A percentile compares a stretch with the other conserved stretches of the same genome.
phyloP scores from a whole-genome alignment of 1,140 invertebrate species.

The Acromyrmex charruanus region DNA sequence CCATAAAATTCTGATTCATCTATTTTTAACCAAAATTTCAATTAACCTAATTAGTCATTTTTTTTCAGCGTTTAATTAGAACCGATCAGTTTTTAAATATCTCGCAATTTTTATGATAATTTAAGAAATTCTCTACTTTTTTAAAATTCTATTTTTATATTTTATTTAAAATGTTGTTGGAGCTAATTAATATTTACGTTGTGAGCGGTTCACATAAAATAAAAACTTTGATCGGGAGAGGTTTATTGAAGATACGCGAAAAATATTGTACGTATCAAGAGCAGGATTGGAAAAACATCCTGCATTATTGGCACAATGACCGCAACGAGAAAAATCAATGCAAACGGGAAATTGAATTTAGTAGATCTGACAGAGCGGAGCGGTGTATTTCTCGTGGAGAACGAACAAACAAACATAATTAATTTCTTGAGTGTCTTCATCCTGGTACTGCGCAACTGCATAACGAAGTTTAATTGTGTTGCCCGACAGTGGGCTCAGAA shows the following conservation, averaged over 20 bases:
- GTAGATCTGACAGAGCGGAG: slow-evolving; percentile 32
- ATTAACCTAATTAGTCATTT: too few species aligned
- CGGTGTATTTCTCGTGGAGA: slow-evolving; percentile 10
- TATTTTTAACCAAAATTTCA: too few species aligned
- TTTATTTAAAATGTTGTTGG: neutral
- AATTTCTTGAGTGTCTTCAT: slow-evolving; percentile 65
- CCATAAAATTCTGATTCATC: too few species aligned
- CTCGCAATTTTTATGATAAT: neutral
- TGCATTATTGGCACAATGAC: slow-evolving; percentile 33
- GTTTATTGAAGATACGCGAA: neutral
- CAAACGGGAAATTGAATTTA: slow-evolving; percentile 49
- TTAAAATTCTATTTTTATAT: neutral
- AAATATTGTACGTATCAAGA: neutral
- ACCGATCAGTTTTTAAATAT: neutral
- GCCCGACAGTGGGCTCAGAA: slow-evolving; percentile 50
- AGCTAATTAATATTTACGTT: neutral
- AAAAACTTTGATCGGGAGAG: neutral
- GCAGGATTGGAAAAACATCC: neutral
- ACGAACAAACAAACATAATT: slow-evolving; percentile 60
- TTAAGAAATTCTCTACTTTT: neutral
- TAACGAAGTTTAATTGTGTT: slow-evolving; percentile 64
- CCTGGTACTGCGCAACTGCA: slow-evolving; percentile 46
- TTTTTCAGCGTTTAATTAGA: neutral
- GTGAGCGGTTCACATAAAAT: neutral
- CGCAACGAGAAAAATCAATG: slow-evolving; percentile 43